Percentiles rank a stretch among this genome's conserved stretches.
Conservation (phyloP, 2,113 vertebrate species). For the Tricholaema leucomelas region DNA sequence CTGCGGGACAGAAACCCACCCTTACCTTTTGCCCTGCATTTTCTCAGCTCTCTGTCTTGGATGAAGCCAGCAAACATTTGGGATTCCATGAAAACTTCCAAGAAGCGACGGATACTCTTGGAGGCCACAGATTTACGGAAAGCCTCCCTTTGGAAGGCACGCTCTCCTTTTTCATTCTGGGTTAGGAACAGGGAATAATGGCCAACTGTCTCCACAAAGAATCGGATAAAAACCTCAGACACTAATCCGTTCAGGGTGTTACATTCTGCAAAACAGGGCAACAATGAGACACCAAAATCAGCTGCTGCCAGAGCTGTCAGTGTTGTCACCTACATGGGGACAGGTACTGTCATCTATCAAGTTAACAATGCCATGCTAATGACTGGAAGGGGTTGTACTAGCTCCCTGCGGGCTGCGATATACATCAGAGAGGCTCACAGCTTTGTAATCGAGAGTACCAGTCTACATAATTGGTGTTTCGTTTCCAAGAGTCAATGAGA, state of each 20-base stretch:
- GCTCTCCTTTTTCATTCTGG: conserved; percentile 91
- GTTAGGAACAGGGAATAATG: conserved; percentile 97
- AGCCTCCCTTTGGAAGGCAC: conserved; percentile 92
- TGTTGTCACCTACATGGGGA: not conserved
- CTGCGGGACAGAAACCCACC: too few species aligned
- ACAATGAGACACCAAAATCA: conserved; percentile 39
- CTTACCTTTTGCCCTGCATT: conserved; percentile 94
- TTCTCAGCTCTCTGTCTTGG: conserved; percentile 95
- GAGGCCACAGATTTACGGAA: conserved; percentile 98
- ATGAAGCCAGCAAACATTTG: conserved; percentile 99
- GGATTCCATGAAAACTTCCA: conserved; percentile 99
- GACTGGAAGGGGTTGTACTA: not conserved
- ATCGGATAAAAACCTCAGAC: conserved; percentile 97
- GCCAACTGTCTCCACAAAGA: conserved; percentile 97
- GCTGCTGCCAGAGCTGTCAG: conserved; percentile 16
- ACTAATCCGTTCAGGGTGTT: conserved; percentile 94
- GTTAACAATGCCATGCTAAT: not conserved
- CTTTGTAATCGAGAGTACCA: not conserved
- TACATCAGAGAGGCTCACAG: not conserved
- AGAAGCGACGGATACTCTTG: conserved; percentile 96
- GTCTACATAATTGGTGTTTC: not conserved
- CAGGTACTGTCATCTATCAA: not conserved
- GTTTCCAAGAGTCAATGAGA: not conserved
- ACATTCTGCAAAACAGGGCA: conserved; percentile 84
- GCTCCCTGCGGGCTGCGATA: not conserved